phyloP scores from a whole-genome alignment of 2,888 invertebrate species.

The Drosophila recens region DNA sequence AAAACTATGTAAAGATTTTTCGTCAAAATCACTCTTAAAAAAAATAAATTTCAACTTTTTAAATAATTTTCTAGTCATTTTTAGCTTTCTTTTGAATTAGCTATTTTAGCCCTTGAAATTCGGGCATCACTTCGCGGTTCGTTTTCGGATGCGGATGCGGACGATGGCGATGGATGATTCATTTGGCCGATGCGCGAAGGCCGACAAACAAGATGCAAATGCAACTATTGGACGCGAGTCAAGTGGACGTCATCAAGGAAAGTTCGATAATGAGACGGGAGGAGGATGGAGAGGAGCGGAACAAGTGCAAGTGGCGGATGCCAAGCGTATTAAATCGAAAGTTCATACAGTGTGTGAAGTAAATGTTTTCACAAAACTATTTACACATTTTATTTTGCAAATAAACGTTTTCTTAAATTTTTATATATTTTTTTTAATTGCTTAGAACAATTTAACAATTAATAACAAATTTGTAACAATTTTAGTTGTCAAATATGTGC shows the following conservation, averaged over 20 bases:
- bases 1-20: too few relatives aligned
- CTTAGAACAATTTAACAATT: too few relatives aligned
- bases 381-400: too few relatives aligned
- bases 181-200: constrained; percentile 70
- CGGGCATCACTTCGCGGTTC: neutral
- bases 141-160: constrained; percentile 63
- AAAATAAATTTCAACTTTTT: too few relatives aligned
- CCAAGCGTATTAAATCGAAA: constrained; percentile 44
- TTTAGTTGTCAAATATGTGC: too few relatives aligned
- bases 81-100: neutral
- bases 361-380: too few relatives aligned
- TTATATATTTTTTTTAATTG: too few relatives aligned
- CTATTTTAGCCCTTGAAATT: neutral
- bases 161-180: constrained; percentile 57
- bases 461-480: too few relatives aligned
- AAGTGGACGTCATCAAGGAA: constrained; percentile 52
- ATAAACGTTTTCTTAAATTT: too few relatives aligned
- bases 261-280: neutral
- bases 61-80: neutral
- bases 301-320: constrained; percentile 36
- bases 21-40: too few relatives aligned
- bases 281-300: neutral
- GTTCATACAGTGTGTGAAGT: neutral
- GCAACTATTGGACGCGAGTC: constrained; percentile 52
- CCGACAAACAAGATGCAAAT: constrained; percentile 51